Conservation (phyloP, 2,797 vertebrate species). For the Tokudaia tokunoshimensis region DNA sequence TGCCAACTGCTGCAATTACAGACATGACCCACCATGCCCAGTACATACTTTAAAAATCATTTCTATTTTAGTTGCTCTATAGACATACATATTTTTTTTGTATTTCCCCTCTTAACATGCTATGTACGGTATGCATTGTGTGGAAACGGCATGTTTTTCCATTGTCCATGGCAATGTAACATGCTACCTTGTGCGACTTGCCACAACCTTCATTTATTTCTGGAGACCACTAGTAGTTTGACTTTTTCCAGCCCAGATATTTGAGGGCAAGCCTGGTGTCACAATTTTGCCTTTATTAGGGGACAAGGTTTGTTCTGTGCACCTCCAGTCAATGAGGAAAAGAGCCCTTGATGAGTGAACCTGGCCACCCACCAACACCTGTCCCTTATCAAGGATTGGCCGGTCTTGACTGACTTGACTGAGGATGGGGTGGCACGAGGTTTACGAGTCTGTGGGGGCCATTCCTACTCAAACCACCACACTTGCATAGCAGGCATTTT, state of each 20-base stretch:
- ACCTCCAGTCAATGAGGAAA: not conserved
- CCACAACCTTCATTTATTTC: not conserved
- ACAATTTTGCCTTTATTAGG: slow-evolving; percentile 4
- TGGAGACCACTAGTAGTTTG: not conserved
- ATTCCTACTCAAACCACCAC: not conserved
- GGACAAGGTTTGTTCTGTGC: not conserved
- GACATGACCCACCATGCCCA: not conserved
- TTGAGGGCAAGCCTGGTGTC: not conserved
- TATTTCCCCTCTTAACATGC: not conserved
- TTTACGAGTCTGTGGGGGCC: not conserved
- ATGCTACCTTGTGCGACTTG: not conserved
- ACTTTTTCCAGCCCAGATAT: not conserved
- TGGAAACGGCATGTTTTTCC: not conserved
- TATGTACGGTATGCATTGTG: not conserved
- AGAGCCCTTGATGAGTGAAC: not conserved
- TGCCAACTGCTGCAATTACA: not conserved
- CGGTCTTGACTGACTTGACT: not conserved
- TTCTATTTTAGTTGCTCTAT: not conserved
- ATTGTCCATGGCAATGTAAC: not conserved
- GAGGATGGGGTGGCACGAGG: too few species aligned
- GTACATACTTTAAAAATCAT: not conserved
- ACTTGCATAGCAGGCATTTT: not conserved
- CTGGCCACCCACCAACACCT: not conserved
- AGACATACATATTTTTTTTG: not conserved
- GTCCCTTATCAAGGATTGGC: not conserved